Base-by-base conservation (phyloP, 2,113 vertebrate genomes). In the Bubo scandiacus region DNA sequence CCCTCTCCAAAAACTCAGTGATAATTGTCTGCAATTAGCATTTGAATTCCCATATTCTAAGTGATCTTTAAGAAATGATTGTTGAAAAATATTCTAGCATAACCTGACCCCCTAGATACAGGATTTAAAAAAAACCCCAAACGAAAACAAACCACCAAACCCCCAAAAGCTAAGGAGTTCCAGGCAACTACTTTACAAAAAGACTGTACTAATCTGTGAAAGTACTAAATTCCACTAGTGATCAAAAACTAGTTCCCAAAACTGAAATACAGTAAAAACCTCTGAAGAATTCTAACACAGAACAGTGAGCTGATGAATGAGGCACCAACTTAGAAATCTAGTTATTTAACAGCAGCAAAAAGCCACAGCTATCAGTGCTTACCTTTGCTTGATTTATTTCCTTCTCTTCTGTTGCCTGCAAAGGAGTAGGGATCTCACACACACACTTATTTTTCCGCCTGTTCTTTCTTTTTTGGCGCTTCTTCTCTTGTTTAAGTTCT, bases 401-500 rank as follows among this genome's bases (percentile, higher is more conserved):
- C 92, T 99, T 99, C 90, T 98, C 98, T 45, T 99, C 99, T 51
- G 93, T 75, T 87, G 98, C 98, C 97, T 98, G 99, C 96, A 98
- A 79, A 49, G 98, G 97, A 91, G 98, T 86, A 81, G 98, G 97
- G 87, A 98, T 97, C 88, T 99, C 99, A 95, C 99, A 99, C 32
- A 98, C 98, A 77, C 99, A 99, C 91, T 99, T 99, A 97, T 99
- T 99, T 98, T 99, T 99, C 97, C 99, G 98, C 26, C 99, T 98
- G 86, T 99, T 99, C 98, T 99, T 99, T 36, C 99, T 97, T 88
- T 99, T 99, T 95, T 99, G 99, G 75, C 99, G 98, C 93, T 99
- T 99, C 97, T 99, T 99, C 98, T 99, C 99, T 94, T 99, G 99
- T 90, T 99, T 99, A 18, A 99, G 98, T 95, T 99, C 99, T 97